These are phyloP conservation scores for Himalopsyche anomala DNA, from an alignment of 2,888 invertebrate genomes.

Conservation along the genomic window DNA sequence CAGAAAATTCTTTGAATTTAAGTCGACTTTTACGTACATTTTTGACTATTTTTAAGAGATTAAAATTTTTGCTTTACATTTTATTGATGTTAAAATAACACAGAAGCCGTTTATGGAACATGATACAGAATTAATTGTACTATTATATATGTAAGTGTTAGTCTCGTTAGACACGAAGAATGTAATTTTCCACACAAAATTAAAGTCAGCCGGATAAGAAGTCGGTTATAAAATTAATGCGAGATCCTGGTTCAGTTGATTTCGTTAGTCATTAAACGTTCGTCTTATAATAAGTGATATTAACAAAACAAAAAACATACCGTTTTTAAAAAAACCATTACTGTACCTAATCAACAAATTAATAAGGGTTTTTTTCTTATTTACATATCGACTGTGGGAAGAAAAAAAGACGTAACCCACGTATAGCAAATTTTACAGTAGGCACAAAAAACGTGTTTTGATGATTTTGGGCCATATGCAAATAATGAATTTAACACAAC, in stretches of 20 bases:
- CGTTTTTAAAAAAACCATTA: neutral
- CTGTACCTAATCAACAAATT: neutral
- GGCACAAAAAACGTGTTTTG: too few relatives aligned
- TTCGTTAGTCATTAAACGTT: neutral
- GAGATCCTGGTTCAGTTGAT: constrained; percentile 27
- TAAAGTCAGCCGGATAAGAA: neutral
- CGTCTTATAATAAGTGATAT: neutral
- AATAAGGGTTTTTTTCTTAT: too few relatives aligned
- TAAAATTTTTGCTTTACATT: constrained; percentile 1
- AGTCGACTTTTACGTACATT: neutral
- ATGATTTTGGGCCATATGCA: too few relatives aligned
- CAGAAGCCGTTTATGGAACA: constrained; percentile 16
- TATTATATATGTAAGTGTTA: neutral
- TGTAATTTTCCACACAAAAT: constrained; percentile 14
- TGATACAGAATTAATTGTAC: neutral
- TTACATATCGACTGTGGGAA: too few relatives aligned
- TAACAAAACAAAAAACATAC: neutral
- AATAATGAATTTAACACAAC: too few relatives aligned
- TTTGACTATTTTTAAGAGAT: neutral
- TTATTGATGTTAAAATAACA: constrained; percentile 20
- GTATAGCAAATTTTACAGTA: too few relatives aligned
- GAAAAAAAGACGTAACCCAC: too few relatives aligned
- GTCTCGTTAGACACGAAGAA: neutral
- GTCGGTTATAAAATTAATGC: neutral
- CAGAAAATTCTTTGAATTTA: neutral